phyloP scores from a whole-genome alignment of 2,797 vertebrate genomes.

The Euphonia xanthogaster region DNA sequence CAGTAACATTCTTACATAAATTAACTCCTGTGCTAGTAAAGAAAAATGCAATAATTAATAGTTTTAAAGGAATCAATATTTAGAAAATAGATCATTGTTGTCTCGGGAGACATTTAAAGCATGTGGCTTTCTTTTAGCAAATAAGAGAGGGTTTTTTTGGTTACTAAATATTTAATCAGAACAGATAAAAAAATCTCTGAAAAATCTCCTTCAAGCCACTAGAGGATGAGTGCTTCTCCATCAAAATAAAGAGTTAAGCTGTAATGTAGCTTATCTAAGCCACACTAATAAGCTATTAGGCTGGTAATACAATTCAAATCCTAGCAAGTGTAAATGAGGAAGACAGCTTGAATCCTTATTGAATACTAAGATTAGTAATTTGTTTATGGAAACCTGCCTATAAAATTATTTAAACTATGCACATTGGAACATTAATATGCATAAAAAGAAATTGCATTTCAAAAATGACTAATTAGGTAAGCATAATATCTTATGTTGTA shows the following conservation, averaged over 20 bases:
- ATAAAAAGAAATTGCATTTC: background rate
- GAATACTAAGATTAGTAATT: background rate
- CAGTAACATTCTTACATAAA: background rate
- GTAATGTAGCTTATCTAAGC: slow-evolving; percentile 43
- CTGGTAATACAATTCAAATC: slow-evolving; percentile 47
- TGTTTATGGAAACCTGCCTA: background rate
- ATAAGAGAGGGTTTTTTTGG: background rate
- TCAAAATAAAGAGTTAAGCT: slow-evolving; percentile 51
- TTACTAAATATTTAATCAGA: slow-evolving; percentile 58
- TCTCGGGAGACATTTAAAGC: background rate
- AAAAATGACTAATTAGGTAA: background rate
- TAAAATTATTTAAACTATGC: background rate
- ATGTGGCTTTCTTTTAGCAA: background rate
- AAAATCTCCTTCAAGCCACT: slow-evolving; percentile 34
- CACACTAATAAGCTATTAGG: slow-evolving; percentile 38
- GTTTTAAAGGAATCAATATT: background rate
- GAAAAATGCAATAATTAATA: background rate
- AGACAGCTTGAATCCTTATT: background rate
- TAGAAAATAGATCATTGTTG: background rate
- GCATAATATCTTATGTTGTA: background rate
- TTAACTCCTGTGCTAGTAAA: background rate
- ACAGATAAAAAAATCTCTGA: background rate
- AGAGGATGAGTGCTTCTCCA: slow-evolving; percentile 38
- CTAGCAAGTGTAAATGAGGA: slow-evolving; percentile 16
- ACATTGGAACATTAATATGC: background rate